A percentile compares a stretch with the other conserved stretches of the same genome.
These are phyloP conservation scores for Dicaeum eximium DNA, from an alignment of 2,113 vertebrate genomes.

Conservation along the genomic window DNA sequence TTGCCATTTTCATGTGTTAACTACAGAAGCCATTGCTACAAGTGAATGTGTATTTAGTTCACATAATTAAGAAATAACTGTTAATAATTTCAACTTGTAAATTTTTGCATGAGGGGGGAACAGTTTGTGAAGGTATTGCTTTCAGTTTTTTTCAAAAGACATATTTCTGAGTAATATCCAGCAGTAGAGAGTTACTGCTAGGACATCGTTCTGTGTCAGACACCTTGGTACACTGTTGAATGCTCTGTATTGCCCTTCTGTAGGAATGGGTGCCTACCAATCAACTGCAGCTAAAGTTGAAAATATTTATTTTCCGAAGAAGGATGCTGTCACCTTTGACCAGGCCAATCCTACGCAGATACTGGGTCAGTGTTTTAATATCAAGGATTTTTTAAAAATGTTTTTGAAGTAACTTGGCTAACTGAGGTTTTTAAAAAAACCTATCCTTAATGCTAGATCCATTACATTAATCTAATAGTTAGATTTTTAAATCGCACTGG, in stretches of 20 bases:
- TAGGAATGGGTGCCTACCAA: constrained; percentile 84
- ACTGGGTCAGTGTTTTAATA: constrained; percentile 76
- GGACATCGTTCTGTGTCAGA: neutral
- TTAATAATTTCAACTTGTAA: neutral
- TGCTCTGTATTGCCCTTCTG: neutral
- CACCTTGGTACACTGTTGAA: neutral
- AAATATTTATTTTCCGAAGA: constrained; percentile 96
- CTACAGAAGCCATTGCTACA: neutral
- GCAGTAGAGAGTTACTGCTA: neutral
- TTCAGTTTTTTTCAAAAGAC: neutral
- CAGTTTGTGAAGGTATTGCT: neutral
- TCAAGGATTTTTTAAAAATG: neutral
- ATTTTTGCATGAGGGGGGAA: neutral
- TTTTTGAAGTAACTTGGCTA: neutral
- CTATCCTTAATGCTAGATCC: neutral
- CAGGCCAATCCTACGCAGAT: constrained; percentile 91
- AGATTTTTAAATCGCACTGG: neutral
- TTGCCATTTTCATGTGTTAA: neutral
- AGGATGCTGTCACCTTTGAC: constrained; percentile 91
- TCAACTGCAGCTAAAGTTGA: constrained; percentile 64
- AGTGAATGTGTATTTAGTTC: neutral
- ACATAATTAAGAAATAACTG: neutral
- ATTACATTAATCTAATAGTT: neutral
- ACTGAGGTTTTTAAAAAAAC: neutral
- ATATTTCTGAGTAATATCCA: neutral